Base-by-base conservation (phyloP, 92 coral and sea anemone species). In the Umimayanthus kanabou region DNA sequence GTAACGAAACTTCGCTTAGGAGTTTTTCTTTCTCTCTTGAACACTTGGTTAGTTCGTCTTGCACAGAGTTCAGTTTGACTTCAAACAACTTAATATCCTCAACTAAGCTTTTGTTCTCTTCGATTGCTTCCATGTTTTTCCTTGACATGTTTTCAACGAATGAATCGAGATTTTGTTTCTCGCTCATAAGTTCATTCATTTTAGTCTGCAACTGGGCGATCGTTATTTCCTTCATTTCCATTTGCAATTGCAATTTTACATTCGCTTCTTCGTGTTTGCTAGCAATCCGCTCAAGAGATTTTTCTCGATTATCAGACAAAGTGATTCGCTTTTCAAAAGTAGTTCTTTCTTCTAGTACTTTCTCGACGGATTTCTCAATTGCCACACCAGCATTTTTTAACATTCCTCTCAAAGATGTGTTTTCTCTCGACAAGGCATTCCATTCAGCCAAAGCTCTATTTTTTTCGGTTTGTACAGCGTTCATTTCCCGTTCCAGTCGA, bases 1-100 rank as follows among this genome's bases (percentile, higher is more conserved):
- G 94, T 73, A 93, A 75, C 28, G 91, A 88, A 20, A 95, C 87
- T 69, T 96, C 99, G 71, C 93, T 92, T 20, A 86, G 91, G 57
- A 96, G 88, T 5, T 90, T 81, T 45, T 90, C 97, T 71, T 96
- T 96, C 81, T 95, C 99, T 37, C 87, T 92, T 58, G 94, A 93
- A 30, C 95, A 93, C 57, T 76, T 87, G 39, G 85, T 87, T 57
- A 96, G 80, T 30, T 95, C 93, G 49, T 88, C 93, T 84, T 93
- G 92, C 16, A 90, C 88, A 39, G 93, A 86, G 23, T 83, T 72
- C 82, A 96, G 95, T 69, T 90, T 96, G 33, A 87, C 89, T 67
- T 94, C 98, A 15, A 91, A 90, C 29, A 90, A 80, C 76, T 88
- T 90, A 9, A 94, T 84, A 26, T 94, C 95, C 13, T 95, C 94